Base-by-base conservation (phyloP, 2,797 vertebrate species). In the Parotocinclus haroldoi region DNA sequence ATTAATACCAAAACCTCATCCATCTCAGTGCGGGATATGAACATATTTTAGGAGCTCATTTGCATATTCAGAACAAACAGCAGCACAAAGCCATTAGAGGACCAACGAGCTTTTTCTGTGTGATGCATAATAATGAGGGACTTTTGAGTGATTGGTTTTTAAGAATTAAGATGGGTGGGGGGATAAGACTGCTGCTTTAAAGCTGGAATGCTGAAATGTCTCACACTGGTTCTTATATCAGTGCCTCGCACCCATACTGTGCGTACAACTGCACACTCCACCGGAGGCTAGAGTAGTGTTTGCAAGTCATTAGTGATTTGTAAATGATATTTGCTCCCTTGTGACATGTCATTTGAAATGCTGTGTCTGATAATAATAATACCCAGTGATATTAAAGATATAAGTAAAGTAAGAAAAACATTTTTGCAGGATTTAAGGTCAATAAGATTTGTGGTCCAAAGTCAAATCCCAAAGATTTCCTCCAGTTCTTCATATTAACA, bases 241-340 rank as follows among this genome's bases (percentile, higher is more conserved):
- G 40, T 27, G 42, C 18, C 56, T 72, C 56, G 71, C 65, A 62
- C 90, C 84, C 91, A 89, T 87, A 89, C 91, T 92, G 92, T 82
- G 89, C 87, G 83, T 82, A 66, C 85, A 84, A 89, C 84, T 77
- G 83, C 90, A 85, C 83, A 88, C 89, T 84, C 85, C 92, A 92
- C 95, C 93, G 87, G 91, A 91, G 95, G 95, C 93, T 89, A 94
- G 76, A 92, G 86, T 88, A 92, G 85, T 93, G 92, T 94, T 97
- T 95, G 94, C 91, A 93, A 93, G 94, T 96, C 94, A 95, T 96
- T 96, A 96, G 93, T 88, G 91, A 92, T 94, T 96, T 95, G 94
- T 96, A 98, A 98, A 96, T 96, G 93, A 95, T 97, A 95, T 96
- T 96, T 97, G 94, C 91, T 96, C 95, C 95, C 95, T 93, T 89